Conservation (phyloP, 2,113 vertebrate genomes). For the Phaethon lepturus region DNA sequence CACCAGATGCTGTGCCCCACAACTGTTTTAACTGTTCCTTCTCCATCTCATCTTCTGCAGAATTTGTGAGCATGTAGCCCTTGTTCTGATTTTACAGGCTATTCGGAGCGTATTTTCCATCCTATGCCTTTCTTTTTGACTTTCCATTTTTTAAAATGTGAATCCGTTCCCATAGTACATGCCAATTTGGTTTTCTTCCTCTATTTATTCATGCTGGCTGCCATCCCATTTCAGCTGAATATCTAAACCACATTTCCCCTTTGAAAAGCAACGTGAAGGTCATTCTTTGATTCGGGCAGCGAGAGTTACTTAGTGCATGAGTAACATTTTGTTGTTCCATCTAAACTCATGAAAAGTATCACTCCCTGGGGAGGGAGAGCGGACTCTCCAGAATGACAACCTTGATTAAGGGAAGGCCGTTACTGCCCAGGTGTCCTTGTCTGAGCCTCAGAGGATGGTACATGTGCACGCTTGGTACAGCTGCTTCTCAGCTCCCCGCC, state of each 20-base stretch:
- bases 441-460: background rate
- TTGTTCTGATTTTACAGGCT: background rate
- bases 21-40: background rate
- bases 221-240: background rate
- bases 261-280: background rate
- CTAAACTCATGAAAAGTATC: background rate
- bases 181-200: background rate
- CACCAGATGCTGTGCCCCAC: background rate
- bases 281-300: conserved; percentile 5
- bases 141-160: background rate
- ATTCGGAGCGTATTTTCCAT: background rate
- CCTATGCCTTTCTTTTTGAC: background rate
- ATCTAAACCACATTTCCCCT: conserved; percentile 4
- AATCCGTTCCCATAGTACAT: background rate
- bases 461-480: background rate
- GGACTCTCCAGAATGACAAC: background rate
- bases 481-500: background rate
- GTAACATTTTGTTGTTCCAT: background rate
- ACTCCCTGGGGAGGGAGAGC: background rate
- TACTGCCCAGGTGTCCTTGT: background rate
- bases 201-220: conserved; percentile 23
- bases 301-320: background rate
- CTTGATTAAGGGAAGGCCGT: background rate
- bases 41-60: background rate
- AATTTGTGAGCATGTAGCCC: background rate